These are phyloP conservation scores for Toxotes chatareus DNA, from an alignment of 2,113 vertebrate genomes.

Conservation along the genomic window DNA sequence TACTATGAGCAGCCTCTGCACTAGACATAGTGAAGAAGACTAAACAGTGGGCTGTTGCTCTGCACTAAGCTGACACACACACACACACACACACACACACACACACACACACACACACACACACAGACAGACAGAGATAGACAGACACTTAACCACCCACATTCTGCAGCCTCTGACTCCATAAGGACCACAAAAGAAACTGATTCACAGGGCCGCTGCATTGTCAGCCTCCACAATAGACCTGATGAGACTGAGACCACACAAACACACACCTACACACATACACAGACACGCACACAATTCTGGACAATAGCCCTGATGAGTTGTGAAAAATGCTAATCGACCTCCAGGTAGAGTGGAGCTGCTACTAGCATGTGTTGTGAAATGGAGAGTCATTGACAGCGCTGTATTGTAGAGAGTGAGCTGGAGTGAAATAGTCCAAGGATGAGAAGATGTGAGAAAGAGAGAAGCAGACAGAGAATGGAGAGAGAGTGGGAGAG, in stretches of 20 bases:
- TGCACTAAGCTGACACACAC: constrained; percentile 27
- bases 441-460: constrained; percentile 1
- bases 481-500: neutral
- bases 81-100: constrained; percentile 1
- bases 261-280: constrained; percentile 41
- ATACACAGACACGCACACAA: neutral
- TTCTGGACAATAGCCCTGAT: constrained; percentile 40
- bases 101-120: constrained; percentile 44
- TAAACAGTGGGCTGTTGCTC: constrained; percentile 29
- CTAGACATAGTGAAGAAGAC: constrained; percentile 20
- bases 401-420: neutral
- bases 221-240: constrained; percentile 68
- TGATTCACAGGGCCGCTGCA: constrained; percentile 65
- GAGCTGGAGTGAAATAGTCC: neutral
- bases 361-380: constrained; percentile 1
- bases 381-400: constrained; percentile 30
- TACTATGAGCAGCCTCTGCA: constrained; percentile 18
- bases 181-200: constrained; percentile 68
- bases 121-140: constrained; percentile 4
- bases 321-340: constrained; percentile 55
- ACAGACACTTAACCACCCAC: constrained; percentile 69
- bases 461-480: neutral
- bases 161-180: constrained; percentile 51
- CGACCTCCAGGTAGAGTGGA: constrained; percentile 37
- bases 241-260: constrained; percentile 57